Base-by-base conservation (phyloP, 2,113 vertebrate species). In the Parus major region DNA sequence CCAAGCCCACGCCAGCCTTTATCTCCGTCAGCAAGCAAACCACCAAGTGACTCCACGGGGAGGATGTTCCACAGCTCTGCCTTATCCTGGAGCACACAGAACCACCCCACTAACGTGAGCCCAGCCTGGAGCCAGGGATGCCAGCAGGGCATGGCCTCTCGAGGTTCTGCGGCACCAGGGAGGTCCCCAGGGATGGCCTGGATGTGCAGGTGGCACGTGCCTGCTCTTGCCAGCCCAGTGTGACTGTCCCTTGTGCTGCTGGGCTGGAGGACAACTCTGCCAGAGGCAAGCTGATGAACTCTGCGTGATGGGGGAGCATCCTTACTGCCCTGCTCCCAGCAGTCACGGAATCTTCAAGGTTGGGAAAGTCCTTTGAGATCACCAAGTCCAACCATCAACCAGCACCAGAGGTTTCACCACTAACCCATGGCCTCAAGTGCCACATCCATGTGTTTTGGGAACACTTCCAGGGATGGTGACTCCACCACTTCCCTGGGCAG, bases 151-250 rank as follows among this genome's bases (percentile, higher is more conserved):
- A 29, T 0, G 0, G 47, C 27, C 27, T 15, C 44, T 19, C 1
- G 3, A 6, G 44, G 33, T 5, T 44, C 77, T 3, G 77, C 0
- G 2, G 23, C 46, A 5, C 6, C 6, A 0, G 31, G 39, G 57
- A 76, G 25, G 22, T 29, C 16, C 16, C 59, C 24, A 1, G 18
- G n/a, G 33, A 24, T 0, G 1, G 17, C 15, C 4, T 0, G 1
- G 63, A 2, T 0, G 28, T 3, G 39, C 7, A 6, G 49, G 17
- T 55, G 86, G 29, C 57, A 21, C 21, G 44, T 44, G 27, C 46
- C 29, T 28, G 75, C 55, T 44, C 27, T n/a, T 41, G 11, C 53
- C 25, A 56, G 65, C 71, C 35, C 44, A 21, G n/a, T 15, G 31
- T 17, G 61, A 17, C 35, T 9, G 16, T 16, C 28, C 80, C 22